These are phyloP conservation scores for Galleria mellonella DNA, from an alignment of 1,140 invertebrate genomes.

Conservation along the genomic window DNA sequence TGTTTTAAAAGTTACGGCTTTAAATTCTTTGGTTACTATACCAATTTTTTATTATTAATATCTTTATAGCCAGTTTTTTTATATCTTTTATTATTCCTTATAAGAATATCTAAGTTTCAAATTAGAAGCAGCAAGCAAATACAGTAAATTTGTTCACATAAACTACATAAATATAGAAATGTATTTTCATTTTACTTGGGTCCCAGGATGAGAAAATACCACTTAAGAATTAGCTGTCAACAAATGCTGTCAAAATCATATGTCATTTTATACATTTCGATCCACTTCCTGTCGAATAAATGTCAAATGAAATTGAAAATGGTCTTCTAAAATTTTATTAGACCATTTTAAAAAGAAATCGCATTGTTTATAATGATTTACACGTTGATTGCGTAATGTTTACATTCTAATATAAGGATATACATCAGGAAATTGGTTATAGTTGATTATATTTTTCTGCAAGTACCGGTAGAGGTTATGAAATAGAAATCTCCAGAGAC, in stretches of 20 bases:
- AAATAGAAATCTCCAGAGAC: constrained; percentile 32
- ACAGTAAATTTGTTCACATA: no score
- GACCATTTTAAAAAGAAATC: constrained; percentile 66
- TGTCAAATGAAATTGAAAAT: constrained; percentile 35
- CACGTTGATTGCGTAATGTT: constrained; percentile 63
- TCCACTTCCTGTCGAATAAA: constrained; percentile 1
- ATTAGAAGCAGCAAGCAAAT: no score
- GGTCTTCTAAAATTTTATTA: constrained; percentile 34
- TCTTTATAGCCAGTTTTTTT: no score
- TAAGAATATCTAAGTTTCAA: no score
- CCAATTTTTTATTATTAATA: no score
- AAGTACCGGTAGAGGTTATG: constrained; percentile 58
- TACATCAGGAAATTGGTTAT: constrained; percentile 26
- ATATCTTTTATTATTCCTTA: no score
- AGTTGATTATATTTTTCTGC: constrained; percentile 28
- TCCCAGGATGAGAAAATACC: no score
- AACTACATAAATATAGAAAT: no score
- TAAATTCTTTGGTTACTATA: no score
- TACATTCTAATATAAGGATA: constrained; percentile 26
- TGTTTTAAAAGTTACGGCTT: no score
- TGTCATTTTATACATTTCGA: background rate
- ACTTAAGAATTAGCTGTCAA: no score
- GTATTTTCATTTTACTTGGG: no score
- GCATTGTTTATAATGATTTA: constrained; percentile 57
- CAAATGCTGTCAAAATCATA: background rate